These are phyloP conservation scores for Musca domestica DNA, from an alignment of 1,140 invertebrate species.

Conservation along the genomic window DNA sequence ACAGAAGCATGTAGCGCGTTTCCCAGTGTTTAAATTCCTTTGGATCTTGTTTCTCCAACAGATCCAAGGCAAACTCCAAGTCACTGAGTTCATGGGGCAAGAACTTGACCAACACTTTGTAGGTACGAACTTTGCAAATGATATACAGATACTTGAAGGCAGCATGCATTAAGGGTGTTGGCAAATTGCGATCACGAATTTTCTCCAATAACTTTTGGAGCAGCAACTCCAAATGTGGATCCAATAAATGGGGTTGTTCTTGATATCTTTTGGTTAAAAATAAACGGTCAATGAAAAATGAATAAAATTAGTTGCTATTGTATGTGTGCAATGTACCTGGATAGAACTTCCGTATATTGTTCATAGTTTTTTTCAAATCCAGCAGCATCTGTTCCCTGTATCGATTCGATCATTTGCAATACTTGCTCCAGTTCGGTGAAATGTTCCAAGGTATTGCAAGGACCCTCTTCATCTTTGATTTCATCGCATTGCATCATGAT, in stretches of 20 bases:
- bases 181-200: conserved; percentile 61
- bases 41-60: conserved; percentile 77
- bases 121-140: conserved; percentile 87
- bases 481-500: conserved; percentile 41
- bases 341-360: conserved; percentile 56
- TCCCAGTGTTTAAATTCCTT: conserved; percentile 79
- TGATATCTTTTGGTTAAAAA: conserved; percentile 80
- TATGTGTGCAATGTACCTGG: too few relatives aligned
- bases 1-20: conserved; percentile 83
- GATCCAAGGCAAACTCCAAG: conserved; percentile 76
- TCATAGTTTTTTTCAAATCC: conserved; percentile 60
- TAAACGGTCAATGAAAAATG: too few relatives aligned
- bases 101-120: conserved; percentile 85
- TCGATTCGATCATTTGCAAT: conserved; percentile 60
- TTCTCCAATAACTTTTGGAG: conserved; percentile 69
- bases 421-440: conserved; percentile 72
- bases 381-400: conserved; percentile 57
- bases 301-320: too few relatives aligned
- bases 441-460: conserved; percentile 61
- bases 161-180: conserved; percentile 62
- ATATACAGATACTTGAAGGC: conserved; percentile 84
- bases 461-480: conserved; percentile 48
- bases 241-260: conserved; percentile 91
- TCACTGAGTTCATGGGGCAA: conserved; percentile 92
- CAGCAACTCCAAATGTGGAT: conserved; percentile 79